Percentiles rank a stretch among this genome's conserved stretches.
Evolutionary conservation across 2,113 vertebrate species (phyloP).

Genomic region (Peromyscus californicus): DNA sequence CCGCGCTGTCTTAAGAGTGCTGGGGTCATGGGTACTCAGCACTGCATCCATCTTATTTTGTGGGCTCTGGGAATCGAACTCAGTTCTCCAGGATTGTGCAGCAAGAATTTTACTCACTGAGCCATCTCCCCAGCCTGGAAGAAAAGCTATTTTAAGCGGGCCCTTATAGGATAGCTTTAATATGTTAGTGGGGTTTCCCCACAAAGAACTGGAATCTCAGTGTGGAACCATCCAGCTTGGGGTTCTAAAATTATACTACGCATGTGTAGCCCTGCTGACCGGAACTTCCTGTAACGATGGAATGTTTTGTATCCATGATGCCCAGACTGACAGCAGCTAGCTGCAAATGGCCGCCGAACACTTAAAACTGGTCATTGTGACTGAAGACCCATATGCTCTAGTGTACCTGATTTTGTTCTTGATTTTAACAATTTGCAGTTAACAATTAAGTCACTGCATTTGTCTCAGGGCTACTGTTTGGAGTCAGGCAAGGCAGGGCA

Average conservation of each 20-base stretch:
- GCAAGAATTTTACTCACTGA: background rate
- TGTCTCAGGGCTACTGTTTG: background rate
- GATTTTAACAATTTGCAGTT: background rate
- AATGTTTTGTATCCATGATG: background rate
- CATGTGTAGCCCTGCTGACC: background rate
- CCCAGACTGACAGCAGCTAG: background rate
- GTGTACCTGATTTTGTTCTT: background rate
- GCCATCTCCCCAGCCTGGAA: background rate
- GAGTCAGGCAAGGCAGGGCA: background rate
- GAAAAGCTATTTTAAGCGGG: background rate
- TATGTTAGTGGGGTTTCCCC: background rate
- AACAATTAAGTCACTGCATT: background rate
- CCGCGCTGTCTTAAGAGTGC: background rate
- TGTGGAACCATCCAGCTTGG: background rate
- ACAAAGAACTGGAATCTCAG: background rate
- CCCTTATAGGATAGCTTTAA: too few relatives aligned
- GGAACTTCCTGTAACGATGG: background rate
- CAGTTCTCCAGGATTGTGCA: background rate
- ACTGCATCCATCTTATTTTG: background rate
- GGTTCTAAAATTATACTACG: background rate
- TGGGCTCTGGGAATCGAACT: background rate
- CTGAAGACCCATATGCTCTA: background rate
- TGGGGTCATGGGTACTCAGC: background rate
- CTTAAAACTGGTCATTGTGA: background rate
- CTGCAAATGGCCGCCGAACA: background rate